Conservation (phyloP, 2,797 vertebrate genomes). For the Apodemus agrarius region DNA sequence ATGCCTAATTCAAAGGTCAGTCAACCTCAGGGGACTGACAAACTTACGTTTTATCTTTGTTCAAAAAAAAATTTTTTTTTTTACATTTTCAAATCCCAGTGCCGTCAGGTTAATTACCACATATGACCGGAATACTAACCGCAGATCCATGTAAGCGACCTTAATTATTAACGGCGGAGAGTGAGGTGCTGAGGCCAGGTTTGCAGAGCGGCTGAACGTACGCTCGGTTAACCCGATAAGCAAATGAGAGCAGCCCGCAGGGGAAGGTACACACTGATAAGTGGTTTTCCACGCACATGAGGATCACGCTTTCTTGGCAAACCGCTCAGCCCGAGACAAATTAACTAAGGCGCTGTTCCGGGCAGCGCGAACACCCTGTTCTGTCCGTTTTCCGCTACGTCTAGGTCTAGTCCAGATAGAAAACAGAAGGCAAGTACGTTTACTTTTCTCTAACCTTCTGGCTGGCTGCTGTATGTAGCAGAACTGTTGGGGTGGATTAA, state of each 20-base stretch:
- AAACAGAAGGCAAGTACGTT: conserved; percentile 11
- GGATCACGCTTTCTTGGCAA: conserved; percentile 37
- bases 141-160: not conserved
- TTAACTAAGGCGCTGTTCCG: conserved; percentile 1
- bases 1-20: not conserved
- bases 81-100: not conserved
- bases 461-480: not conserved
- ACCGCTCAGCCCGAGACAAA: conserved; percentile 17
- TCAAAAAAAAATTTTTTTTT: too few species aligned
- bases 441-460: not conserved
- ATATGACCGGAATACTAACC: conserved; percentile 17
- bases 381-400: not conserved
- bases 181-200: not conserved
- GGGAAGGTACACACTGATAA: conserved; percentile 18
- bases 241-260: conserved; percentile 55
- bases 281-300: conserved; percentile 49
- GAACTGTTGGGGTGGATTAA: not conserved
- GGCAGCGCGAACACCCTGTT: not conserved
- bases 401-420: conserved; percentile 4
- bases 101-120: not conserved
- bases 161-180: not conserved
- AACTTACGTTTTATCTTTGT: not conserved
- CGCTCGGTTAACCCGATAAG: not conserved
- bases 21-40: not conserved
- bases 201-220: not conserved